Evolutionary conservation across 2,113 vertebrate genomes (phyloP), one percentile per base, ranked within the genome.

Genomic region (Melanocharis versteri): DNA sequence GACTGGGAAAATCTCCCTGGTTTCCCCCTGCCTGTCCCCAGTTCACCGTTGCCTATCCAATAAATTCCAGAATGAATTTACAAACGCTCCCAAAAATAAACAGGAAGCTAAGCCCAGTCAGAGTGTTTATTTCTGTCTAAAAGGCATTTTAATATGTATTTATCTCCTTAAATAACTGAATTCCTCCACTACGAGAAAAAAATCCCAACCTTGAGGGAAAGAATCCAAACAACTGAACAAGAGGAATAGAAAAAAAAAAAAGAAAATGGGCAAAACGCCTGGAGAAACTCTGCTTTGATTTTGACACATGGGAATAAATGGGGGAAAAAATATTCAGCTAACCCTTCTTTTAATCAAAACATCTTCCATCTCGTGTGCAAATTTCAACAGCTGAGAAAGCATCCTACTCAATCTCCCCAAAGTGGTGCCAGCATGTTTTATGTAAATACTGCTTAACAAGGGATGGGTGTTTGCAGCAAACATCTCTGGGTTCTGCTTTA

Each of bases 341-440:
- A 75, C 77, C 30, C 23, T 58, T 71, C 84, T 57, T 90, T 72
- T 17, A 94, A 95, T 92, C 85, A 89, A 93, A 97, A 96, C 94
- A 96, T 93, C 96, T 96, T 88, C 93, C 60, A 86, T 90, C 90
- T 96, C 72, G 0, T 92, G 93, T 94, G 93, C 92, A 96, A 95
- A 97, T 94, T 89, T 48, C 94, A 90, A 24, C 93, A 96, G 94
- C 96, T 96, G 94, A 96, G 65, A 71, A 94, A 95, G 93, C 96
- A 91, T 88, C 93, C 93, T 39, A 76, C 93, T 92, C 90, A 8
- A 77, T 75, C 85, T 96, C 85, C 83, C 92, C 86, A 68, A 60
- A 92, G 88, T 75, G 60, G 82, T 75, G 92, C 83, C 94, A 95
- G 94, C 92, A 30, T 75, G 90, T 86, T 94, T 94, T 68, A 90